Percentiles rank a stretch among this genome's conserved stretches.
Conservation (phyloP, 2,113 vertebrate genomes). For the Chaetops frenatus region DNA sequence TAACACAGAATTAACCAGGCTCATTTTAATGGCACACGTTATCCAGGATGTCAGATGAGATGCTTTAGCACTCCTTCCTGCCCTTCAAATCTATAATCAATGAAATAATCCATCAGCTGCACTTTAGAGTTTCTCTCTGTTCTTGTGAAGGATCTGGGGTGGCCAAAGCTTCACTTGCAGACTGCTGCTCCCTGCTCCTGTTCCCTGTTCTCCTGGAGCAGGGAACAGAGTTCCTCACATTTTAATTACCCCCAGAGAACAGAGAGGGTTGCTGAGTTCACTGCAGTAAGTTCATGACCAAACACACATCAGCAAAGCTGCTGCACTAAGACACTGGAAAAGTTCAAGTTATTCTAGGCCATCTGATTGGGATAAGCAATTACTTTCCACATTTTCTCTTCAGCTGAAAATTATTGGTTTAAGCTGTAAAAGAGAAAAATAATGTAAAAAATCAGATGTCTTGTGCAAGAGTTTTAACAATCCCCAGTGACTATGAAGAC, state of each 20-base stretch:
- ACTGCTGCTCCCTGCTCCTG: accelerated
- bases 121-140: neutral
- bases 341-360: neutral
- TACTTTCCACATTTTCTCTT: neutral
- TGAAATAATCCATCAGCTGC: neutral
- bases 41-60: neutral
- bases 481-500: neutral
- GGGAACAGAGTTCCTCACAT: accelerated
- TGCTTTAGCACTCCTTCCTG: neutral
- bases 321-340: neutral
- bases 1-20: neutral
- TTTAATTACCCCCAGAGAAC: accelerated
- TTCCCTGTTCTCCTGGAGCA: accelerated
- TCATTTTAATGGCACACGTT: neutral
- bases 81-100: neutral
- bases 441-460: neutral
- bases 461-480: neutral
- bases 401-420: neutral
- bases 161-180: neutral
- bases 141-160: neutral
- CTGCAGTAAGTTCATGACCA: neutral
- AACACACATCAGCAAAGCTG: neutral
- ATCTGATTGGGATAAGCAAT: neutral
- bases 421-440: neutral
- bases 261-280: accelerated